Evolutionary conservation across 2,113 vertebrate species (phyloP), one percentile per base, ranked within the genome.

Genomic region (Ranitomeya imitator): DNA sequence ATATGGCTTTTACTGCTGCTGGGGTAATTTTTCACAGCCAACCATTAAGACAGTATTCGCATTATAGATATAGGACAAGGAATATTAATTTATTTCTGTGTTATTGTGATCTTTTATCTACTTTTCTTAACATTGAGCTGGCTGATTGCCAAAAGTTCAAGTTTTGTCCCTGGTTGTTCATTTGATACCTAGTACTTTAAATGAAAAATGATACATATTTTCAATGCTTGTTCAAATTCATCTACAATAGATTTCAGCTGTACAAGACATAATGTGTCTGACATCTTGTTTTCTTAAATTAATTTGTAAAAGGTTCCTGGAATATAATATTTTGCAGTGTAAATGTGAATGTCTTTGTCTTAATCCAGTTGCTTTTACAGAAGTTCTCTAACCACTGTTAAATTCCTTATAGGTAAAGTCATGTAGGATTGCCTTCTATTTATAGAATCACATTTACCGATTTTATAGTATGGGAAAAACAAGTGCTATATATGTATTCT

Each of bases 111-210:
- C 82, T 18, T 3, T 90, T 93, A 90, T 91, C 90, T 90, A 45
- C 37, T 94, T 86, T 87, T 81, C 13, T 90, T 77, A 93, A 92
- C 88, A 93, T 54, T 6, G 14, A 78, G 76, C 51, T 78, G 76
- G 76, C 51, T 76, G 92, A 90, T 91, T 91, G 91, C 89, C 90
- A 91, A 90, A 93, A 90, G 91, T 93, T 92, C 93, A 94, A 91
- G 92, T 92, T 92, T 94, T 90, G 60, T 94, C 93, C 92, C 92
- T 93, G 89, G 87, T 91, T 92, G 91, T 94, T 93, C 92, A 95
- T 92, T 91, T 92, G 94, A 94, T 94, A 95, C 91, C 90, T 18
- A 37, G 67, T 52, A 79, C 89, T 94, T 94, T 92, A 92, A 93
- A 74, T 90, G 94, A 94, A 95, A 96, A 90, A 26, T 85, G 92